Conservation (phyloP, 2,113 vertebrate species). For the Rhegmatorhina hoffmannsi region DNA sequence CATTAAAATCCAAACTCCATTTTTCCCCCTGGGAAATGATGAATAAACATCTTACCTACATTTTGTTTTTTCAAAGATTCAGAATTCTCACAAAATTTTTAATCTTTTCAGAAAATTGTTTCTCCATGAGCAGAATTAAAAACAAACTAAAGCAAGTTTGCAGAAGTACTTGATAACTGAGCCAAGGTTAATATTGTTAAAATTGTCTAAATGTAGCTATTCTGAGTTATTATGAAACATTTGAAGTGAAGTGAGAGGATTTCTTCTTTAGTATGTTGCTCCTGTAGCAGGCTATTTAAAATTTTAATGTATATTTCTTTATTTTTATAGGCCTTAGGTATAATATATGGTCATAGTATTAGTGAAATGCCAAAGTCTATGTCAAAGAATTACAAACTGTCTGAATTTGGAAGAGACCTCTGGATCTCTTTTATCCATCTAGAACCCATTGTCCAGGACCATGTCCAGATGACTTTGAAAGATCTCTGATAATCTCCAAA, state of each 20-base stretch:
- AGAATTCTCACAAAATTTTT: background rate
- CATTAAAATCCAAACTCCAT: background rate
- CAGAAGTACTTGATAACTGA: background rate
- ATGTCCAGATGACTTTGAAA: background rate
- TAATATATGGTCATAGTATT: background rate
- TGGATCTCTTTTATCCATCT: background rate
- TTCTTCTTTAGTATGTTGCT: background rate
- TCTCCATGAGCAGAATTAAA: background rate
- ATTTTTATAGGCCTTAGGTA: background rate
- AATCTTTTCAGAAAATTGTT: background rate
- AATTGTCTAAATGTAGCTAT: background rate
- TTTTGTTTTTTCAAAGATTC: background rate
- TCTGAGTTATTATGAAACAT: background rate
- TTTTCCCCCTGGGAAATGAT: background rate
- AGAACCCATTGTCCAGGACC: rapidly evolving
- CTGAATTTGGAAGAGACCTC: background rate
- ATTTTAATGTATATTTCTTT: background rate
- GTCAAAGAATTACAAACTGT: background rate
- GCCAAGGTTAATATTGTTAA: background rate
- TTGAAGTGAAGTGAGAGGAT: background rate
- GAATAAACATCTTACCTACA: background rate
- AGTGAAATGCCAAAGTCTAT: background rate
- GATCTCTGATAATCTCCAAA: background rate
- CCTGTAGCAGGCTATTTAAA: background rate
- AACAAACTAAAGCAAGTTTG: background rate